Conservation (phyloP, 2,797 vertebrate species). For the Microhierax caerulescens region DNA sequence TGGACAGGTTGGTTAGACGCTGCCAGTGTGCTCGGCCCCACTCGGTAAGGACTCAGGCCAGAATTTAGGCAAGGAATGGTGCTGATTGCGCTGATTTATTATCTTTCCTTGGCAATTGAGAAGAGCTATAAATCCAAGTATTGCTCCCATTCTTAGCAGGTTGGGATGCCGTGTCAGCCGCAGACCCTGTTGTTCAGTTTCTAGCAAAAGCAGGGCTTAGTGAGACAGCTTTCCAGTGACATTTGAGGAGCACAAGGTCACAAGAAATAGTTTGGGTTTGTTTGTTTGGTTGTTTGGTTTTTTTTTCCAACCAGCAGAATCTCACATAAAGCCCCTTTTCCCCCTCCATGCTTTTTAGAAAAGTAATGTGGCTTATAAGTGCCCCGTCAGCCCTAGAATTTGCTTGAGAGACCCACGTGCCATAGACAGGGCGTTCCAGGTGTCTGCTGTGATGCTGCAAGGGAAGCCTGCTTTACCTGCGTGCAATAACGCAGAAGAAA, state of each 20-base stretch:
- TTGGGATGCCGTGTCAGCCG: not conserved
- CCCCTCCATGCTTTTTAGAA: not conserved
- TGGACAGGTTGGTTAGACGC: not conserved
- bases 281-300: too few relatives aligned
- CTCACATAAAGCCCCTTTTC: not conserved
- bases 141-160: fast-evolving
- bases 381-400: not conserved
- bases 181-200: not conserved
- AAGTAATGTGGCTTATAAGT: not conserved
- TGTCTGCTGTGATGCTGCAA: not conserved
- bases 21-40: not conserved
- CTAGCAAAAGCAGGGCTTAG: not conserved
- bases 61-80: not conserved
- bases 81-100: not conserved
- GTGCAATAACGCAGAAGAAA: fast-evolving
- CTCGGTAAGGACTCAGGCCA: not conserved
- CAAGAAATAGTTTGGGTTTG: not conserved
- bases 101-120: not conserved
- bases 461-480: not conserved
- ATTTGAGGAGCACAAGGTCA: not conserved
- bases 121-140: not conserved
- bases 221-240: not conserved
- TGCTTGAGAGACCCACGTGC: not conserved
- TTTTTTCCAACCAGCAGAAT: not conserved
- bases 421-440: not conserved